Evolutionary conservation across 2,113 vertebrate species (phyloP).

Genomic region (Lagopus muta): DNA sequence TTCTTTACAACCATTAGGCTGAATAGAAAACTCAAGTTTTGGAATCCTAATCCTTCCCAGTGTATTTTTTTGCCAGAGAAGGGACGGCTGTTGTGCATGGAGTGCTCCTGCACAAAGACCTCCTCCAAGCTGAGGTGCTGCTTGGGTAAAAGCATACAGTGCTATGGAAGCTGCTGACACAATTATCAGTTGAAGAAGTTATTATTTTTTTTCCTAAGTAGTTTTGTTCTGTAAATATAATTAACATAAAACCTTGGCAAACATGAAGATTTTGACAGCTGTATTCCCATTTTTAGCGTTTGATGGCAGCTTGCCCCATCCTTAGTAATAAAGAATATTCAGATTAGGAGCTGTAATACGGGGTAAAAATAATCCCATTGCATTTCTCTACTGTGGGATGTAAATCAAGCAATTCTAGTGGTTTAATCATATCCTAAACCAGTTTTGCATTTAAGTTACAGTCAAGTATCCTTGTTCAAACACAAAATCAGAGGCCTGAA

Average conservation of each 20-base stretch:
- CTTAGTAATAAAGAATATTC: not conserved
- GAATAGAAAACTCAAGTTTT: accelerated
- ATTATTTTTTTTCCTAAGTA: not conserved
- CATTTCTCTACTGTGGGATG: not conserved
- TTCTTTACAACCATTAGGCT: not conserved
- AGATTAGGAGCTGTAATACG: not conserved
- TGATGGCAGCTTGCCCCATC: not conserved
- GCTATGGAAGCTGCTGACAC: not conserved
- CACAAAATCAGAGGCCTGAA: not conserved
- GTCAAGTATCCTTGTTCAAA: not conserved
- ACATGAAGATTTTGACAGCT: not conserved
- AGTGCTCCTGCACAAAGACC: not conserved
- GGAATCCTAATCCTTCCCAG: not conserved
- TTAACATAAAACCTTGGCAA: not conserved
- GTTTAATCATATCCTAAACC: not conserved
- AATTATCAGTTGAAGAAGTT: not conserved
- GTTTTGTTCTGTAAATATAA: not conserved
- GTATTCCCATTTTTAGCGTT: not conserved
- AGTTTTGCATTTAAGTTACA: not conserved
- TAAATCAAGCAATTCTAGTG: not conserved
- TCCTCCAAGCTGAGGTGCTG: not conserved
- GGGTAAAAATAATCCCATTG: not conserved
- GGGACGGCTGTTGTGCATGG: not conserved
- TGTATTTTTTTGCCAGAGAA: not conserved
- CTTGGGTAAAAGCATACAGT: not conserved